A percentile compares a stretch with the other conserved stretches of the same genome.
These are phyloP conservation scores for Parapsyche elsis DNA, from an alignment of 1,140 invertebrate genomes.

Conservation along the genomic window DNA sequence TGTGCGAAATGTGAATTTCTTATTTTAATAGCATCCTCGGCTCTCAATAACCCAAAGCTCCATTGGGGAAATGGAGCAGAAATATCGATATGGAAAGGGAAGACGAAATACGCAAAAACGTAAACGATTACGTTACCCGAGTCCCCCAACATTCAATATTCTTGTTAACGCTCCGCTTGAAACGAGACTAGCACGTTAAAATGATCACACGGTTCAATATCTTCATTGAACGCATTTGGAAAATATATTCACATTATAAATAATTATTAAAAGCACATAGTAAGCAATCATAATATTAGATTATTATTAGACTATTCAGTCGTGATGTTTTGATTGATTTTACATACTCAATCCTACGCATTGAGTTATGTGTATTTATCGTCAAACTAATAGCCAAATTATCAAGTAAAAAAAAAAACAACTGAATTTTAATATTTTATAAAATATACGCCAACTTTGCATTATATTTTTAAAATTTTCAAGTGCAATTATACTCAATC, in stretches of 20 bases:
- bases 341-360: no score
- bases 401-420: no score
- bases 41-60: conserved; percentile 13
- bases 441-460: no score
- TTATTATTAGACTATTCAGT: no score
- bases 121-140: conserved; percentile 28
- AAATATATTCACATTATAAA: conserved; percentile 7
- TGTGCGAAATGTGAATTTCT: conserved; percentile 38
- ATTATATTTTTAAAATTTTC: not conserved
- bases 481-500: not conserved
- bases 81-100: conserved; percentile 36
- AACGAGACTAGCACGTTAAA: conserved; percentile 8
- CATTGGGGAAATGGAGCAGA: conserved; percentile 37
- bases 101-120: conserved; percentile 26
- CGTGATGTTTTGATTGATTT: no score
- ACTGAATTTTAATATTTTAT: no score
- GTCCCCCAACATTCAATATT: conserved; percentile 35
- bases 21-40: conserved; percentile 36
- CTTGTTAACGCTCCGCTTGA: conserved; percentile 33
- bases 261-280: no score
- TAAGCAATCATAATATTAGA: no score
- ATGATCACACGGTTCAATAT: conserved; percentile 9
- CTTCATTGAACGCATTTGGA: not conserved
- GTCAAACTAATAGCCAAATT: no score
- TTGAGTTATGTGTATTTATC: no score